These are phyloP conservation scores for Hylaeus anthracinus DNA, from an alignment of 1,140 invertebrate genomes.

Conservation along the genomic window DNA sequence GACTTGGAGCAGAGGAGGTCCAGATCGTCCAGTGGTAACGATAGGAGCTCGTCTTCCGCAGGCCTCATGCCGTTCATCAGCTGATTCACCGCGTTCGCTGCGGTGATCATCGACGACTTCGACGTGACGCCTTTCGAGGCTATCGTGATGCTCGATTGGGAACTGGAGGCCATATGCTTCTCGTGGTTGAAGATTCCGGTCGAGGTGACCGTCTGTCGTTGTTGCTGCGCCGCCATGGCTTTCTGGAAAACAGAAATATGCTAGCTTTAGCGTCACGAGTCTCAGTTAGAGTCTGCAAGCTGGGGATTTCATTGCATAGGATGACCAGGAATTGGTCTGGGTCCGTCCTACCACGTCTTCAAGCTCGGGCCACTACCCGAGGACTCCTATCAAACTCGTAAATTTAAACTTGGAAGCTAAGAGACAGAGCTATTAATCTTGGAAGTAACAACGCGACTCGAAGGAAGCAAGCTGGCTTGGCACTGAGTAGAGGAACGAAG, in stretches of 20 bases:
- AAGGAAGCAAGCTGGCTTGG: neutral
- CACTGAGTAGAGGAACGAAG: neutral
- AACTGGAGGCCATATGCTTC: slow-evolving; percentile 86
- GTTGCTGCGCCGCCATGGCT: slow-evolving; percentile 91
- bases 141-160: slow-evolving; percentile 89
- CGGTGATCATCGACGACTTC: slow-evolving; percentile 85
- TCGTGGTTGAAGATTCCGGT: slow-evolving; percentile 90
- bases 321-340: no score
- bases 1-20: slow-evolving; percentile 87
- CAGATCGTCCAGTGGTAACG: slow-evolving; percentile 89
- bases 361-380: neutral
- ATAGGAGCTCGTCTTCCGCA: slow-evolving; percentile 84
- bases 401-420: neutral
- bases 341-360: no score
- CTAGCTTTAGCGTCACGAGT: neutral
- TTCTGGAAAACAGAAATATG: slow-evolving; percentile 78
- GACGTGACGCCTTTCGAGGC: slow-evolving; percentile 87
- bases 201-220: slow-evolving; percentile 90
- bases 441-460: no score
- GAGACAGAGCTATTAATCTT: neutral
- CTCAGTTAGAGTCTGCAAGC: no score
- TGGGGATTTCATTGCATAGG: no score
- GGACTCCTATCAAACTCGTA: neutral
- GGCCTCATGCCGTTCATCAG: slow-evolving; percentile 84
- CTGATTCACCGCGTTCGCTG: slow-evolving; percentile 83